phyloP scores from a whole-genome alignment of 2,797 vertebrate genomes.

The Pristis pectinata region DNA sequence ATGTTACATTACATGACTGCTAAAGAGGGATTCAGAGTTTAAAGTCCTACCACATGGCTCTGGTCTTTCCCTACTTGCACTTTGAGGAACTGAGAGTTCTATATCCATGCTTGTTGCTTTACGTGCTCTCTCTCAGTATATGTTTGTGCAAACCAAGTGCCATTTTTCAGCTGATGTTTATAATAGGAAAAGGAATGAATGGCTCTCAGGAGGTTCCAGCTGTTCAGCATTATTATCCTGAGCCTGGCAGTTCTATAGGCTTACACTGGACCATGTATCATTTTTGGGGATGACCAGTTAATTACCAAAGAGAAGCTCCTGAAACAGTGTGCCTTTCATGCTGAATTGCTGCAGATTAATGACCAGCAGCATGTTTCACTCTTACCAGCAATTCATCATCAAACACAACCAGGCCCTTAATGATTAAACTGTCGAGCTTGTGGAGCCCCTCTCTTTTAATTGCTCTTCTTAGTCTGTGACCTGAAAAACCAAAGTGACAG shows the following conservation, averaged over 20 bases:
- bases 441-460: slow-evolving; percentile 73
- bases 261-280: slow-evolving; percentile 52
- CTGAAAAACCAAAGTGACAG: slow-evolving; percentile 68
- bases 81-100: neutral
- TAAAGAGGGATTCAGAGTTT: neutral
- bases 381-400: slow-evolving; percentile 83
- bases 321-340: slow-evolving; percentile 67
- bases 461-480: slow-evolving; percentile 71
- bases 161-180: slow-evolving; percentile 59
- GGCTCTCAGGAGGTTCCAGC: slow-evolving; percentile 56
- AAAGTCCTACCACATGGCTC: neutral
- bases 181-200: slow-evolving; percentile 59
- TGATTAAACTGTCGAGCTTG: slow-evolving; percentile 75
- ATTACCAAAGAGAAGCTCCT: slow-evolving; percentile 54
- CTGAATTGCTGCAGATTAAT: slow-evolving; percentile 78
- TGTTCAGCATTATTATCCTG: slow-evolving; percentile 55
- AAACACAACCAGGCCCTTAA: slow-evolving; percentile 74
- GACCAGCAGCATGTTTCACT: slow-evolving; percentile 70
- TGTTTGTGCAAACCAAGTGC: slow-evolving; percentile 56
- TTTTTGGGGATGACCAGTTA: slow-evolving; percentile 63
- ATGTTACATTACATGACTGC: neutral
- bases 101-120: slow-evolving; percentile 44
- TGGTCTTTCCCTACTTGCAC: neutral
- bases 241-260: slow-evolving; percentile 60
- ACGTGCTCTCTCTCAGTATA: slow-evolving; percentile 42